Percentiles rank a stretch among this genome's conserved stretches.
Evolutionary conservation across 2,888 invertebrate genomes (phyloP).

Genomic region (Callyntrura sp.): DNA sequence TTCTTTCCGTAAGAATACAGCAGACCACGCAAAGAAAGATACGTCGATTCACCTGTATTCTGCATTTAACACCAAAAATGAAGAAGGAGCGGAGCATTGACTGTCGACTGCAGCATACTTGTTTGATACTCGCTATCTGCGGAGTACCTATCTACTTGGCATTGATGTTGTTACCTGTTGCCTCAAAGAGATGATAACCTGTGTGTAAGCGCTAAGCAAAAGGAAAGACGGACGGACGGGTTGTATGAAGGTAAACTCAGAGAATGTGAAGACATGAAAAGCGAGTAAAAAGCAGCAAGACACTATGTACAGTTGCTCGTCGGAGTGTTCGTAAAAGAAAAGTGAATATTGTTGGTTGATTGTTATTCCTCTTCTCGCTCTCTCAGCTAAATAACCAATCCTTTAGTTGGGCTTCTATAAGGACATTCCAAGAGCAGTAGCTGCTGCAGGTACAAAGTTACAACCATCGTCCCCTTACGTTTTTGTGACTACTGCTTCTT

Average conservation of each 20-base stretch:
- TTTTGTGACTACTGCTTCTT: background rate
- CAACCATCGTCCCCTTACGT: background rate
- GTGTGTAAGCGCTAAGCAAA: background rate
- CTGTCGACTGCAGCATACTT: background rate
- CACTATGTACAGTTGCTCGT: conserved; percentile 43
- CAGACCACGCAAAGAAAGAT: background rate
- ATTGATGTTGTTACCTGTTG: conserved; percentile 26
- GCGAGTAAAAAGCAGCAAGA: conserved; percentile 43
- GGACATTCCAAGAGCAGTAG: background rate
- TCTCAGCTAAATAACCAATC: conserved; percentile 30
- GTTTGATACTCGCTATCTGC: conserved; percentile 25
- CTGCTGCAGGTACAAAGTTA: background rate
- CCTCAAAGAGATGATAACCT: conserved; percentile 34
- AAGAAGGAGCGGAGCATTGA: conserved; percentile 1
- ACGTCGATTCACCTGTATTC: conserved; percentile 64
- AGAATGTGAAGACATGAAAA: background rate
- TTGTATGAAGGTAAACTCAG: conserved; percentile 6
- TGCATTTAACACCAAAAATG: conserved; percentile 37
- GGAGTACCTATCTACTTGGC: conserved; percentile 10
- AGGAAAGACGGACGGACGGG: conserved; percentile 10
- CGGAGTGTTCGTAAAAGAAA: background rate
- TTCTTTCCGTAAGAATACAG: conserved; percentile 11
- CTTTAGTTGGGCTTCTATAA: conserved; percentile 18
- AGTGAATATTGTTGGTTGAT: conserved; percentile 29
- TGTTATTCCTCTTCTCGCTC: conserved; percentile 43